Evolutionary conservation across 2,113 vertebrate species (phyloP).

Genomic region (Leptosomus discolor): DNA sequence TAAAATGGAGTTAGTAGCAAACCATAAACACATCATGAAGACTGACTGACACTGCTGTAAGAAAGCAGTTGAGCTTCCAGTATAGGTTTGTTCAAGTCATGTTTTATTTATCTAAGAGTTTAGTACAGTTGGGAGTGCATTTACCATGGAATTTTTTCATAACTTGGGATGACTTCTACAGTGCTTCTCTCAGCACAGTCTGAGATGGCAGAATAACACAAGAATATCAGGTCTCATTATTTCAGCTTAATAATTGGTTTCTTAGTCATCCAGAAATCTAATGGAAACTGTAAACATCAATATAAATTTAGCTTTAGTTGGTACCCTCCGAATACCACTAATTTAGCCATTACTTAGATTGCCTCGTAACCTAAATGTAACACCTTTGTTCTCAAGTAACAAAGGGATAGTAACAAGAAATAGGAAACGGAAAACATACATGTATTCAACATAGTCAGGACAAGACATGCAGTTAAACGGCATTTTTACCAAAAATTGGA

Average conservation of each 20-base stretch:
- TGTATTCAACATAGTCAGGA: background rate
- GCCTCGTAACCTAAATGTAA: background rate
- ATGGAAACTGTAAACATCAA: slow-evolving; percentile 46
- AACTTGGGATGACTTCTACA: background rate
- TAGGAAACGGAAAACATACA: background rate
- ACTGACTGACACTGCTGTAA: background rate
- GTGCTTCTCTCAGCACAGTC: background rate
- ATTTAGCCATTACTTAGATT: slow-evolving; percentile 33
- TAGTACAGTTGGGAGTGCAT: background rate
- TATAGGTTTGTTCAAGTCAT: background rate
- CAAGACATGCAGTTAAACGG: background rate
- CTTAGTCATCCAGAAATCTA: slow-evolving; percentile 34
- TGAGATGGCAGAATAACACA: background rate
- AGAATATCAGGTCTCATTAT: background rate
- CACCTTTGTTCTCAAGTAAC: background rate
- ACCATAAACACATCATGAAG: background rate
- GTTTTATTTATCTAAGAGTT: slow-evolving; percentile 18
- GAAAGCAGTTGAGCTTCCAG: background rate
- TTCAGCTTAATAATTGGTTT: slow-evolving; percentile 27
- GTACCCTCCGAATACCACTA: slow-evolving; percentile 4
- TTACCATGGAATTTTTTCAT: background rate
- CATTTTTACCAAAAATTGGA: background rate
- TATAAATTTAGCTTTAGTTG: slow-evolving; percentile 31
- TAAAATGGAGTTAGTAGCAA: background rate
- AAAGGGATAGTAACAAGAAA: too few species aligned